A percentile compares a stretch with the other conserved stretches of the same genome.
Conservation (phyloP, 2,888 invertebrate genomes). For the Volucella zonaria region DNA sequence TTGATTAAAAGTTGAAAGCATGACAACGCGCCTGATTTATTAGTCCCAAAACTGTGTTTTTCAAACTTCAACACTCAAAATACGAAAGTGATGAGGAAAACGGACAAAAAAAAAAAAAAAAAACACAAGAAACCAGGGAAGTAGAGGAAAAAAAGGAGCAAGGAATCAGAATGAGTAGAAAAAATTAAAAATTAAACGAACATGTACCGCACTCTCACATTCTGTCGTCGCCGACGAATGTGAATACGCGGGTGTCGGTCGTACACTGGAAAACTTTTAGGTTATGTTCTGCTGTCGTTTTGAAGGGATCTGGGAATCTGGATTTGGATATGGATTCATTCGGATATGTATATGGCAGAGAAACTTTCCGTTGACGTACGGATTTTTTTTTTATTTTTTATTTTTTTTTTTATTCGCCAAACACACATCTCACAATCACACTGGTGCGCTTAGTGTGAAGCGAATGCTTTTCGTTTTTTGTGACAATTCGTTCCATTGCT, state of each 20-base stretch:
- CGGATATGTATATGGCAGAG: constrained; percentile 59
- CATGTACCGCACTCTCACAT: constrained; percentile 56
- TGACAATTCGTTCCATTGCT: constrained; percentile 72
- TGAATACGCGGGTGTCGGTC: constrained; percentile 45
- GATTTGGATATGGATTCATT: constrained; percentile 69
- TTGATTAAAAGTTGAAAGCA: constrained; percentile 74
- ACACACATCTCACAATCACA: constrained; percentile 55
- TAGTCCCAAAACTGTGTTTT: constrained; percentile 74
- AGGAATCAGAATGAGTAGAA: constrained; percentile 38
- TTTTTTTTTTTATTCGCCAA: constrained; percentile 27
- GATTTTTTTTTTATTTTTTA: constrained; percentile 17
- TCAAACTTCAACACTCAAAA: constrained; percentile 72
- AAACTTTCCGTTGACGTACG: constrained; percentile 49
- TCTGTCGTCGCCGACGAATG: constrained; percentile 1
- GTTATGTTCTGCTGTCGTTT: constrained; percentile 71
- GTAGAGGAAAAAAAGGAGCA: constrained; percentile 19
- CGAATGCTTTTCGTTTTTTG: constrained; percentile 61
- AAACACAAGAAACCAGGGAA: constrained; percentile 7
- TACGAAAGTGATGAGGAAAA: constrained; percentile 58
- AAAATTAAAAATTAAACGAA: constrained; percentile 72
- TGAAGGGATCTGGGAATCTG: constrained; percentile 71
- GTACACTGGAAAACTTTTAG: constrained; percentile 65
- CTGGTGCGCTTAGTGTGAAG: constrained; percentile 29
- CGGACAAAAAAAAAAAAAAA: constrained; percentile 10
- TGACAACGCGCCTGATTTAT: constrained; percentile 73